Percentiles rank a stretch among this genome's conserved stretches.
Conservation (phyloP, 2,797 vertebrate genomes). For the Gambusia yucatana region DNA sequence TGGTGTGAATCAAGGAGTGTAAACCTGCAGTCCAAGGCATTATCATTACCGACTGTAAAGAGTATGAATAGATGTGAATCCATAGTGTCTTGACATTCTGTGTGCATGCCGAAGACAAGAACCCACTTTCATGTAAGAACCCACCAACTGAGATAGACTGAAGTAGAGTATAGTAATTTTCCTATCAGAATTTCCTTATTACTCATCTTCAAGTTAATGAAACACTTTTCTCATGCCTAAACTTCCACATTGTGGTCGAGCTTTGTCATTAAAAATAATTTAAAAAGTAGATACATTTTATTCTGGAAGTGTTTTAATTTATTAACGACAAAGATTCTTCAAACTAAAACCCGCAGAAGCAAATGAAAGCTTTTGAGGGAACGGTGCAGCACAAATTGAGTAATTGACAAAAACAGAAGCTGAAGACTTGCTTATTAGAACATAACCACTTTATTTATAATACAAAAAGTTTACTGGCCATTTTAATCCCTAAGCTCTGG, state of each 20-base stretch:
- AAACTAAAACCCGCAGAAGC: background rate
- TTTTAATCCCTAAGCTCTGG: constrained; percentile 74
- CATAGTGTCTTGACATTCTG: background rate
- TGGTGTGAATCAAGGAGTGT: background rate
- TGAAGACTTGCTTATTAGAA: background rate
- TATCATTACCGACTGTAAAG: background rate
- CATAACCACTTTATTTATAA: background rate
- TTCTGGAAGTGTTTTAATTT: background rate
- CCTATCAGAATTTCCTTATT: background rate
- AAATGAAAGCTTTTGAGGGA: background rate
- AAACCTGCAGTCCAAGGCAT: background rate
- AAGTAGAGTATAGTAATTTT: background rate
- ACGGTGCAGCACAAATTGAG: background rate
- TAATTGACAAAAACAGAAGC: background rate
- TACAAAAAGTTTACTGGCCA: constrained; percentile 85
- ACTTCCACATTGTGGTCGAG: background rate
- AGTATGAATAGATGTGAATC: background rate
- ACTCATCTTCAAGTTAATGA: background rate
- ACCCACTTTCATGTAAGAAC: background rate
- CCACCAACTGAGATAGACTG: background rate
- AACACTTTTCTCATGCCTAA: background rate
- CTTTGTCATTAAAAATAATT: background rate
- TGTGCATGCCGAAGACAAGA: background rate
- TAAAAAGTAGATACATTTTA: background rate
- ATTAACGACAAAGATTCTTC: background rate